These are phyloP conservation scores for Sinohyriopsis cumingii DNA, from an alignment of 2,888 invertebrate species.

Conservation along the genomic window DNA sequence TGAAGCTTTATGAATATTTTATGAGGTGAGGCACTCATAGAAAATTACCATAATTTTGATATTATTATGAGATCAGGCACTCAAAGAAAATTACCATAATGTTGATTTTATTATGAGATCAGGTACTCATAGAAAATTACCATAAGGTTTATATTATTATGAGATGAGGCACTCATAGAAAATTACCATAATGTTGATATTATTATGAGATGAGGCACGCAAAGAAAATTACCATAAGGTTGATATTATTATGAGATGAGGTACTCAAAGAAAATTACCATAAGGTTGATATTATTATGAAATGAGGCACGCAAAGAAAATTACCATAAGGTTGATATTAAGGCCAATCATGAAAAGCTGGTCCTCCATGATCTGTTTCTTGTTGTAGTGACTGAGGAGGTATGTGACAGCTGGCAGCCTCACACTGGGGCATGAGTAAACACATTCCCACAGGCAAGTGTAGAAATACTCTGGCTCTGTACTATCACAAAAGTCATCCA, in stretches of 20 bases:
- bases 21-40: too few relatives aligned
- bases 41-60: too few relatives aligned
- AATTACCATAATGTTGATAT: conserved; percentile 2
- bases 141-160: too few relatives aligned
- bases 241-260: too few relatives aligned
- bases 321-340: conserved; percentile 86
- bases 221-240: conserved; percentile 4
- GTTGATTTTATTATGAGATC: too few relatives aligned
- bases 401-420: conserved; percentile 87
- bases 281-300: too few relatives aligned
- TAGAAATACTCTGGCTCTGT: conserved; percentile 87
- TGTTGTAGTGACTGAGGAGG: conserved; percentile 85
- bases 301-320: conserved; percentile 19
- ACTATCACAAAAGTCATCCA: conserved; percentile 83
- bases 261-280: conserved; percentile 6
- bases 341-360: conserved; percentile 88
- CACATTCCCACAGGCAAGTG: conserved; percentile 90
- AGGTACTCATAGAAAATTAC: conserved; percentile 8
- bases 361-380: conserved; percentile 84
- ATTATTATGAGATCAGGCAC: background rate
- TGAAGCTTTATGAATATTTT: too few relatives aligned
- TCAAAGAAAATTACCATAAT: conserved; percentile 5
- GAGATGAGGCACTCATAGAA: background rate
- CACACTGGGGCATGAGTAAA: conserved; percentile 85
- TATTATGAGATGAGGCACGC: background rate